Base-by-base conservation (phyloP, 2,113 vertebrate genomes). In the Channa argus region DNA sequence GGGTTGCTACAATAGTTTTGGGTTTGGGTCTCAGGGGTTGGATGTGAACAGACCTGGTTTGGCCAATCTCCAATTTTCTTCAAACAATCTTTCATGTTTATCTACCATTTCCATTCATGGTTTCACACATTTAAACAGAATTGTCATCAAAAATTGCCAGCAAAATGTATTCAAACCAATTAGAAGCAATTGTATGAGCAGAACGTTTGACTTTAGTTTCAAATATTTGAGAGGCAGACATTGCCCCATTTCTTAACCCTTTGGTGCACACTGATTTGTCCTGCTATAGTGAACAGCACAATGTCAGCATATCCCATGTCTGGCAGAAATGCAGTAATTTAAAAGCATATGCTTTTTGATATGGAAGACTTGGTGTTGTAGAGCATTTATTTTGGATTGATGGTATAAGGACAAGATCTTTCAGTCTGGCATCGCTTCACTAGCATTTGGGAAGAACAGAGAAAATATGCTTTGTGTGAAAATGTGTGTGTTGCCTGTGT, bases 401-500 rank as follows among this genome's bases (percentile, higher is more conserved):
- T 45, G 64, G 61, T 77, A 80, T 11, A 45, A 50, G 51, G 59
- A 64, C 66, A 61, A 63, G 69, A 76, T 62, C 46, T 77, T 74
- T 80, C 71, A 69, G 65, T 82, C 68, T 79, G 81, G 81, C 74
- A 62, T 34, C 41, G 49, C 63, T 72, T 89, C 74, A 49, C 72
- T 52, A 84, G 88, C 80, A 89, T 89, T 89, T 92, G 62, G 73
- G 64, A 66, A 79, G 82, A 82, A 80, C 67, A 89, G 86, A 84
- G 80, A 87, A 89, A 91, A 86, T 83, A 75, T 80, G 83, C 34
- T 74, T 70, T 71, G 62, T 68, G 53, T 74, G 45, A 71, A 70
- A 39, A 52, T 50, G 52, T 53, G 34, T 61, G 60, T 60, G 46
- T 49, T 55, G 55, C n/a, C 43, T 63, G 45, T 66, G 75, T 15